Evolutionary conservation across 2,113 vertebrate species (phyloP), one percentile per base, ranked within the genome.

Genomic region (Acanthochromis polyacanthus): DNA sequence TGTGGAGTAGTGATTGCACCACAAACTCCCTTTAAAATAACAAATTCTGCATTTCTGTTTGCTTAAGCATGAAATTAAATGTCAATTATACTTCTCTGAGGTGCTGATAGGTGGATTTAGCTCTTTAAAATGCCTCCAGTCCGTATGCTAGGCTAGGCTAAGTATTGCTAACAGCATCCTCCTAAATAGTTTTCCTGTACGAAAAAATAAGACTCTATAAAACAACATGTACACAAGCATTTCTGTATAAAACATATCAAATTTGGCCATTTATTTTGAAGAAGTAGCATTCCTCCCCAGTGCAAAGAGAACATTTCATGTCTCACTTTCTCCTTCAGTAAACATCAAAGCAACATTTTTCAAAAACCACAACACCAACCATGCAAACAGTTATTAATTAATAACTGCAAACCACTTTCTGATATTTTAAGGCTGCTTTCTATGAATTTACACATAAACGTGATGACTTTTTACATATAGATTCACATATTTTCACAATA

Each of bases 261-360:
- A 87, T 55, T 46, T 40, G 15, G 22, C 67, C 67, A 67, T 65
- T 77, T 6, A 3, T 62, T 10, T 71, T 65, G 38, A 63, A 87
- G 71, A 73, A 88, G 69, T 83, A 89, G 75, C 89, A 80, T 82
- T 90, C 84, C 82, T 90, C 80, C 90, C 86, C 92, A 95, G 92
- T 93, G 90, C 92, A 94, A 89, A 89, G 80, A 86, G 89, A 90
- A 93, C 74, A 70, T 88, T 91, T 90, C 88, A 92, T 83, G 85
- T 88, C 75, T 88, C 67, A 85, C 60, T 81, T 89, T 86, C 66
- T 81, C 76, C 86, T 83, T 87, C 81, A 91, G 76, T 72, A 69
- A 58, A 50, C 80, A 67, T 72, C 71, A 67, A 84, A 75, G 14
- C 52, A 59, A 17, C 50, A 71, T 80, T 36, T 30, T 6, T 5